phyloP scores from a whole-genome alignment of 1,140 invertebrate species.

The Lucilia sericata region DNA sequence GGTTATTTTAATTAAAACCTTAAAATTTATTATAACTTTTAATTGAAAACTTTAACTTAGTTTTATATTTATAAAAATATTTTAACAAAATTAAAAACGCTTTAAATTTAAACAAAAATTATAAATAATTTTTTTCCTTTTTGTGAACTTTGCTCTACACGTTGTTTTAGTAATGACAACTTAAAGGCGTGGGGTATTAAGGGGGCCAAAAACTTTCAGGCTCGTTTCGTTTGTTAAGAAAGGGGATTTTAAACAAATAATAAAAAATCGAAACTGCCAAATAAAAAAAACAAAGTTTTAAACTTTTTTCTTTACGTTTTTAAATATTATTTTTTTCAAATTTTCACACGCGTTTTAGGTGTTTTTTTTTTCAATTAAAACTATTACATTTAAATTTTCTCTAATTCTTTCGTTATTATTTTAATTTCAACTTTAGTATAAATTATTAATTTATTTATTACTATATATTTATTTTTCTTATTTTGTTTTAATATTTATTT shows the following conservation, averaged over 20 bases:
- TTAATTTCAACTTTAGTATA: too few relatives aligned
- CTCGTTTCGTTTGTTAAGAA: background rate
- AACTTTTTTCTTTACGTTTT: too few relatives aligned
- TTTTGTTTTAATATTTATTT: conserved; percentile 8
- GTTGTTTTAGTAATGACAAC: conserved; percentile 19
- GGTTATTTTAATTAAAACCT: conserved; percentile 18
- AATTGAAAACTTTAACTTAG: background rate
- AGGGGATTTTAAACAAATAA: too few relatives aligned
- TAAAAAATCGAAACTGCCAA: background rate
- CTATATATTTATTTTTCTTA: background rate
- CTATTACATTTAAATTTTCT: background rate
- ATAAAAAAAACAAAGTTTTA: background rate
- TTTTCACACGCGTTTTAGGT: background rate
- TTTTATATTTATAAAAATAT: too few relatives aligned
- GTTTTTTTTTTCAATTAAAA: background rate
- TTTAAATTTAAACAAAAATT: too few relatives aligned
- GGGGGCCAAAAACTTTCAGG: too few relatives aligned
- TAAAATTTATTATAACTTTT: background rate
- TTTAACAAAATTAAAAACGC: background rate
- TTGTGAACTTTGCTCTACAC: background rate
- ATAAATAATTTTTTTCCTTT: background rate
- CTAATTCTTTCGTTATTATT: background rate
- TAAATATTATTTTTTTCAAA: background rate
- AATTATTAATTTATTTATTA: too few relatives aligned
- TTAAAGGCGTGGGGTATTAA: background rate